These are phyloP conservation scores for Lochmaea crataegi DNA, from an alignment of 2,888 invertebrate species.

Conservation along the genomic window DNA sequence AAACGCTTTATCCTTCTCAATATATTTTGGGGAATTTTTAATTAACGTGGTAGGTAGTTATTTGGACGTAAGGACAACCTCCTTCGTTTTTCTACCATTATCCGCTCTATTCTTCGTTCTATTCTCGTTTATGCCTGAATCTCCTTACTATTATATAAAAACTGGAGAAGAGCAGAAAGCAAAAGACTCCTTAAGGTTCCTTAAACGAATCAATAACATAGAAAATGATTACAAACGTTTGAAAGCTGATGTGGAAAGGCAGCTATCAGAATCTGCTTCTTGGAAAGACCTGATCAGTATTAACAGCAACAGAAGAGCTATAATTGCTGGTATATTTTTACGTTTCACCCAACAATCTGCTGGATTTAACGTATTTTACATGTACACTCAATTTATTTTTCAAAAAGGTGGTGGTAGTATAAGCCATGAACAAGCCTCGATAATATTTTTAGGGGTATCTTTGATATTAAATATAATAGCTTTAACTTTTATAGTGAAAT, in stretches of 20 bases:
- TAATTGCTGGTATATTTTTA: slow-evolving; percentile 53
- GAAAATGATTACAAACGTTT: slow-evolving; percentile 51
- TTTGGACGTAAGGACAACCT: slow-evolving; percentile 67
- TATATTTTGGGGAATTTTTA: slow-evolving; percentile 53
- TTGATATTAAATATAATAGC: slow-evolving; percentile 20
- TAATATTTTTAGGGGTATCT: slow-evolving; percentile 1
- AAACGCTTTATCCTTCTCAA: slow-evolving; percentile 48
- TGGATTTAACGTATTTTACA: slow-evolving; percentile 53
- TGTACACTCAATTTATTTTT: slow-evolving; percentile 58
- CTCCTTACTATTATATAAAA: slow-evolving; percentile 55
- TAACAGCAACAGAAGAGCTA: slow-evolving; percentile 53
- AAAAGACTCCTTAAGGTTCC: slow-evolving; percentile 46
- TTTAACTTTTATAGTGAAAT: slow-evolving; percentile 44
- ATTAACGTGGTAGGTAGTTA: slow-evolving; percentile 69
- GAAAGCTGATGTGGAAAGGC: slow-evolving; percentile 53
- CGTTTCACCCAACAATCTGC: slow-evolving; percentile 56
- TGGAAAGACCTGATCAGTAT: slow-evolving; percentile 56
- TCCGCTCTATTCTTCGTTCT: slow-evolving; percentile 69
- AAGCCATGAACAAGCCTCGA: slow-evolving; percentile 52
- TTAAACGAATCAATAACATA: slow-evolving; percentile 51
- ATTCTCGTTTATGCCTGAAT: slow-evolving; percentile 74
- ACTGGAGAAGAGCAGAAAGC: slow-evolving; percentile 51
- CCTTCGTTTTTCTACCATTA: slow-evolving; percentile 69
- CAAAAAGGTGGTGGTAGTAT: slow-evolving; percentile 56
- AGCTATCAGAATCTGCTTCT: slow-evolving; percentile 56